A percentile compares a stretch with the other conserved stretches of the same genome.
These are phyloP conservation scores for Zophobas morio DNA, from an alignment of 1,140 invertebrate genomes.

Conservation along the genomic window DNA sequence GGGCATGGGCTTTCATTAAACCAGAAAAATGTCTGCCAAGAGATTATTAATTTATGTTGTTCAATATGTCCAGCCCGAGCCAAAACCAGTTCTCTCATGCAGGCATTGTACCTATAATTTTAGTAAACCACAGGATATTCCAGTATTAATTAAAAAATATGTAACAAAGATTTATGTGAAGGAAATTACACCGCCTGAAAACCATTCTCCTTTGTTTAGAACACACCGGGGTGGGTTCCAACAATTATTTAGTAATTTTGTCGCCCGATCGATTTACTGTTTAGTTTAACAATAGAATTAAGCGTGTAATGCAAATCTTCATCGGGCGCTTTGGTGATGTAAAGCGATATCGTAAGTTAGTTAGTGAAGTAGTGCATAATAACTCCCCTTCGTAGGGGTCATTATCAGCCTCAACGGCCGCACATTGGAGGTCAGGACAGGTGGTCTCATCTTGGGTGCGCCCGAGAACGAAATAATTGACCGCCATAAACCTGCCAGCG, in stretches of 20 bases:
- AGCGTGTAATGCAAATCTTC: constrained; percentile 1
- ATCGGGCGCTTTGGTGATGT: constrained; percentile 11
- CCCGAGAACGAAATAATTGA: constrained; percentile 31
- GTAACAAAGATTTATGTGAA: background rate
- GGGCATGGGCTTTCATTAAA: background rate
- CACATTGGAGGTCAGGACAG: constrained; percentile 61
- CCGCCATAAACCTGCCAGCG: constrained; percentile 22
- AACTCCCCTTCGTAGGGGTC: constrained; percentile 49
- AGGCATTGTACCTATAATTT: constrained; percentile 3
- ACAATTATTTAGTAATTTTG: constrained; percentile 26
- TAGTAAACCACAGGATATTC: background rate
- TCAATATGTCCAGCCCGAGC: constrained; percentile 6
- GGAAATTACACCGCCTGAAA: background rate
- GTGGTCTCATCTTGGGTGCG: constrained; percentile 56
- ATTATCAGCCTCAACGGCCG: constrained; percentile 54
- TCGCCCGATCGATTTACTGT: constrained; percentile 15
- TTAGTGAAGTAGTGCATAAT: constrained; percentile 32
- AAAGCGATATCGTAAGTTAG: constrained; percentile 36
- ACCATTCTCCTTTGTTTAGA: background rate
- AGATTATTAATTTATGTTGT: constrained; percentile 31
- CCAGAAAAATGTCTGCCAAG: constrained; percentile 7
- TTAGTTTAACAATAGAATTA: constrained; percentile 18
- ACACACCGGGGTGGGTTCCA: background rate
- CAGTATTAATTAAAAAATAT: background rate
- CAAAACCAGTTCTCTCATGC: constrained; percentile 19